Base-by-base conservation (phyloP, 2,113 vertebrate species). In the Dromiciops gliroides region DNA sequence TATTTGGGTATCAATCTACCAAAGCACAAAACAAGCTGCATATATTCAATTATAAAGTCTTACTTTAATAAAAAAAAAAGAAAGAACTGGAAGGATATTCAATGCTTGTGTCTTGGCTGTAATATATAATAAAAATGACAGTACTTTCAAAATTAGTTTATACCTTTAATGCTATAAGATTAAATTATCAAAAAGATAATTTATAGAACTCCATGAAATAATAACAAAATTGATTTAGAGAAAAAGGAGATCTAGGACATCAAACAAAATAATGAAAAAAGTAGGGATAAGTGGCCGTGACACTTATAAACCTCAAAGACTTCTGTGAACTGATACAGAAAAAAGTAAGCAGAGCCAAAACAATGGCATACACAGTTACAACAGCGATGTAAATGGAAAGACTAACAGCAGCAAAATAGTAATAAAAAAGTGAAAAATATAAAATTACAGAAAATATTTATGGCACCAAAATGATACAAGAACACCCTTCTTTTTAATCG, bases 211-310 rank as follows among this genome's bases (percentile, higher is more conserved):
- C 0, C 37, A 83, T 75, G n/a, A 83, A 83, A 75, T 44, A 67
- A n/a, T 67, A 16, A 22, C 2, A 44, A 83, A 67, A 37, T 37
- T n/a, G 37, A n/a, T n/a, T n/a, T 19, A n/a, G 60, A 44, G 67
- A 22, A 44, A n/a, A 11, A 67, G 67, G 23, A 44, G 19, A 44
- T 44, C 16, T 83, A 23, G 67, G 4, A 83, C 44, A 44, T 83
- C 37, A 83, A 67, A 83, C 16, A 19, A 89, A 83, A 14, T 95
- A 93, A 89, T 93, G 91, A 60, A 60, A 89, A 92, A 95, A 92
- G 5, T 0, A 37, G 6, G 90, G 9, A 25, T 25, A 44, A 75
- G 31, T 3, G 8, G 1, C 3, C 6, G 8, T 75, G 67, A 0
- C 37, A 75, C 14, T 67, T 67, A 28, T 67, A 67, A 37, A 37